phyloP scores from a whole-genome alignment of 2,797 vertebrate genomes.

The Synaphobranchus kaupii region DNA sequence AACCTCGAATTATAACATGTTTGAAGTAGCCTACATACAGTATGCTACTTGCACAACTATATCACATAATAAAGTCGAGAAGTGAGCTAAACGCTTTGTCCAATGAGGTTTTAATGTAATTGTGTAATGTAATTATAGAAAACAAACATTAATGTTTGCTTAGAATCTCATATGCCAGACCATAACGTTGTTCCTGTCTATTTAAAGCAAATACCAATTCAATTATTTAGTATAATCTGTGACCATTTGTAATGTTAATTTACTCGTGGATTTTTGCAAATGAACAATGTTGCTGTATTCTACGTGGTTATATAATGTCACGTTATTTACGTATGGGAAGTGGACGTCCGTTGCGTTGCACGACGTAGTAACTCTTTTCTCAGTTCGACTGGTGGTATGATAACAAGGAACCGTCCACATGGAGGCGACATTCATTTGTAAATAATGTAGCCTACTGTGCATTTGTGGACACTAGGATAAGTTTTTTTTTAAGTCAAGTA shows the following conservation, averaged over 20 bases:
- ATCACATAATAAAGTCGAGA: too few relatives aligned
- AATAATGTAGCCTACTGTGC: not conserved
- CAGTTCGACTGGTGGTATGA: not conserved
- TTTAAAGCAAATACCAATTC: not conserved
- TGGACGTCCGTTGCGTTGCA: not conserved
- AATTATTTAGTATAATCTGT: not conserved
- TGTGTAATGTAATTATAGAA: too few relatives aligned
- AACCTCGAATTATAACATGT: too few relatives aligned
- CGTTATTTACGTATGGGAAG: not conserved
- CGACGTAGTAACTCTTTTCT: not conserved
- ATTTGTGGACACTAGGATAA: not conserved
- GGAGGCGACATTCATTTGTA: constrained; percentile 56
- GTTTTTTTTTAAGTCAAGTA: not conserved
- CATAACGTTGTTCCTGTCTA: not conserved
- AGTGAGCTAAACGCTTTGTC: too few relatives aligned
- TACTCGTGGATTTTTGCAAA: not conserved
- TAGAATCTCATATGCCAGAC: not conserved
- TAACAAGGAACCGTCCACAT: constrained; percentile 42
- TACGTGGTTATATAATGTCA: not conserved
- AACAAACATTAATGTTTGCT: too few relatives aligned
- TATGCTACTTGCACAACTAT: too few relatives aligned
- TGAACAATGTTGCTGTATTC: not conserved
- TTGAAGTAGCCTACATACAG: too few relatives aligned
- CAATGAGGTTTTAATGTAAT: too few relatives aligned
- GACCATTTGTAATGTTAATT: not conserved